These are phyloP conservation scores for Drosophila algonquin DNA, from an alignment of 2,888 invertebrate species.

Conservation along the genomic window DNA sequence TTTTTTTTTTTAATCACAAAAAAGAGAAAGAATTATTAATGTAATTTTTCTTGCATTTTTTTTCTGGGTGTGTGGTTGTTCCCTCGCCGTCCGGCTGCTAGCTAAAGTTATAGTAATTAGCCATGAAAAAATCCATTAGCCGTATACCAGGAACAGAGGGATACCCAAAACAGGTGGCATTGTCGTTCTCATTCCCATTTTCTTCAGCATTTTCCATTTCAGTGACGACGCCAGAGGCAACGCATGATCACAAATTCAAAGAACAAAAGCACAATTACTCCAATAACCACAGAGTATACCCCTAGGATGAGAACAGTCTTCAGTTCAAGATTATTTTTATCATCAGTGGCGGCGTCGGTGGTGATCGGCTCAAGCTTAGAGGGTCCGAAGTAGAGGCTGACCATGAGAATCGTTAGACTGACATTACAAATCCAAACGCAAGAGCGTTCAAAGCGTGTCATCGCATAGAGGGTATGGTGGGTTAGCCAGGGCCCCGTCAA, in stretches of 20 bases:
- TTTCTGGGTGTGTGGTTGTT: no score
- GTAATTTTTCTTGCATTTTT: no score
- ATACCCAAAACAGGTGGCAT: constrained; percentile 1
- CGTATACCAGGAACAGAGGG: neutral
- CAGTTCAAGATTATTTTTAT: neutral
- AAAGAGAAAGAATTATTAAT: no score
- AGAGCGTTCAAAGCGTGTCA: constrained; percentile 41
- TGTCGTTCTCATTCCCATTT: neutral
- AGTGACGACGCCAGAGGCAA: neutral
- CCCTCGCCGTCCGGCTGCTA: no score
- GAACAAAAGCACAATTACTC: constrained; percentile 16
- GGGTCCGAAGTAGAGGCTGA: constrained; percentile 9
- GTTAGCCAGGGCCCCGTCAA: constrained; percentile 40
- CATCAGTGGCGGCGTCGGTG: neutral
- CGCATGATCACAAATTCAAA: constrained; percentile 22
- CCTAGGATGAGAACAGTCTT: neutral
- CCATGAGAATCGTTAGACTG: constrained; percentile 1
- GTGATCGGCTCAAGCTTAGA: neutral
- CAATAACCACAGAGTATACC: neutral
- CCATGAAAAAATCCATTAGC: no score
- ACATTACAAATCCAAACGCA: constrained; percentile 40
- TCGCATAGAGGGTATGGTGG: constrained; percentile 4
- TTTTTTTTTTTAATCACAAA: no score
- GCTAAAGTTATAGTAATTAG: no score
- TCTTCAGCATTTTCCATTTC: neutral